Evolutionary conservation across 1,140 invertebrate species (phyloP).

Genomic region (Helicoverpa armigera): DNA sequence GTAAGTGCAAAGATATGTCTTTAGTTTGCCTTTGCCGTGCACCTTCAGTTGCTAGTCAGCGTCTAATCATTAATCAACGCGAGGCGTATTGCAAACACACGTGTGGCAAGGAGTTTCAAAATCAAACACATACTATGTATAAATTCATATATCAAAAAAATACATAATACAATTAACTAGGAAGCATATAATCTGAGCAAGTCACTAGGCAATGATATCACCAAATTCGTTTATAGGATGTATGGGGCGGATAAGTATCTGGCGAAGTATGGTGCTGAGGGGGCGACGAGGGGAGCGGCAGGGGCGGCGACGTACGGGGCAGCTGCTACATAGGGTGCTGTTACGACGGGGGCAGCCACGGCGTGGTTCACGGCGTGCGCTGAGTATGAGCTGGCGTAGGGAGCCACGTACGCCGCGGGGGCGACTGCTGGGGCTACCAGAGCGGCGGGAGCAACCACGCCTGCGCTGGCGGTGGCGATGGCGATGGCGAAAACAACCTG

Average conservation of each 20-base stretch:
- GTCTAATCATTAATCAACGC: neutral
- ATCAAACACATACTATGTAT: slow-evolving; percentile 26
- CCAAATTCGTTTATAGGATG: slow-evolving; percentile 78
- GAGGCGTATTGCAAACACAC: neutral
- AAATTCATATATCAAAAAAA: slow-evolving; percentile 50
- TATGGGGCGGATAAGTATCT: slow-evolving; percentile 73
- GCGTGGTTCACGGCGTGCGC: slow-evolving; percentile 89
- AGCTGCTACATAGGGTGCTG: slow-evolving; percentile 75
- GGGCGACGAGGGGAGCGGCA: slow-evolving; percentile 64
- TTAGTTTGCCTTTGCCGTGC: neutral
- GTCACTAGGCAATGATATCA: slow-evolving; percentile 81
- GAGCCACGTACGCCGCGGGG: slow-evolving; percentile 87
- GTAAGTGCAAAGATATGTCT: no score
- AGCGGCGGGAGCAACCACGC: slow-evolving; percentile 76
- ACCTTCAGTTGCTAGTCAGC: neutral
- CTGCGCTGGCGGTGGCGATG: slow-evolving; percentile 70
- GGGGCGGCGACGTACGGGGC: slow-evolving; percentile 53
- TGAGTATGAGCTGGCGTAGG: slow-evolving; percentile 88
- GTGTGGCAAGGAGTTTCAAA: neutral
- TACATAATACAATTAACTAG: slow-evolving; percentile 47
- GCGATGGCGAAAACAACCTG: slow-evolving; percentile 85
- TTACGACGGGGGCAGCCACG: slow-evolving; percentile 86
- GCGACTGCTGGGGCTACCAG: slow-evolving; percentile 82
- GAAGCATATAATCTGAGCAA: slow-evolving; percentile 71
- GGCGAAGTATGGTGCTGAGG: slow-evolving; percentile 56